phyloP scores from a whole-genome alignment of 1,140 invertebrate species.

The Drosophila triauraria region DNA sequence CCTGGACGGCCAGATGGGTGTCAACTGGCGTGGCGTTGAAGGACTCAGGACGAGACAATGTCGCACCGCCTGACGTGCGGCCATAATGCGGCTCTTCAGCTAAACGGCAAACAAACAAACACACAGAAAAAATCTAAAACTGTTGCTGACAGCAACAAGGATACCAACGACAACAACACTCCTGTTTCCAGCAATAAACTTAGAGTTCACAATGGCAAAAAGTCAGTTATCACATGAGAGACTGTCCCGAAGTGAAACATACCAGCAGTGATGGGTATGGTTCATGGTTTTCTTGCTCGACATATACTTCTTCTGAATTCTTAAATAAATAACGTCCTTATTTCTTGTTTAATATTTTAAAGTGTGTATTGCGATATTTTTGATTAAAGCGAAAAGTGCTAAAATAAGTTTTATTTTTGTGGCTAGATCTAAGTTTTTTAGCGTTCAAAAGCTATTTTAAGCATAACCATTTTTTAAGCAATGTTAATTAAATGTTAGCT shows the following conservation, averaged over 20 bases:
- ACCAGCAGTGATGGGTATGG: background rate
- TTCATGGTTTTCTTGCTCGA: background rate
- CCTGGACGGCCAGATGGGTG: constrained; percentile 46
- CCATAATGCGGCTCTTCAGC: constrained; percentile 67
- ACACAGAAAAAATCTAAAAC: constrained; percentile 48
- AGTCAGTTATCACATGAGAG: constrained; percentile 53
- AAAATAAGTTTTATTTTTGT: too few species aligned
- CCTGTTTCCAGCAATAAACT: constrained; percentile 63
- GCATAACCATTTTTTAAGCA: too few species aligned
- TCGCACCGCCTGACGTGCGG: constrained; percentile 61
- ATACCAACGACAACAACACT: constrained; percentile 50
- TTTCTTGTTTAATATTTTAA: too few species aligned
- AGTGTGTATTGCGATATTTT: too few species aligned
- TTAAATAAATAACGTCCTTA: too few species aligned
- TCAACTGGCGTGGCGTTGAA: constrained; percentile 56
- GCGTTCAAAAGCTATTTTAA: too few species aligned
- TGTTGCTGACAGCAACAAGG: constrained; percentile 66
- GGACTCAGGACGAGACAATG: constrained; percentile 79
- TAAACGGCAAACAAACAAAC: constrained; percentile 47
- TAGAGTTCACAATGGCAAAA: constrained; percentile 77
- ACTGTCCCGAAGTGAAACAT: constrained; percentile 9
- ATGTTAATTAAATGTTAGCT: too few species aligned
- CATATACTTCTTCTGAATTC: too few species aligned
- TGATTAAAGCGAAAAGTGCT: too few species aligned
- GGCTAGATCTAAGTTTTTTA: too few species aligned